Base-by-base conservation (phyloP, 1,140 invertebrate species). In the Megathymus violae region DNA sequence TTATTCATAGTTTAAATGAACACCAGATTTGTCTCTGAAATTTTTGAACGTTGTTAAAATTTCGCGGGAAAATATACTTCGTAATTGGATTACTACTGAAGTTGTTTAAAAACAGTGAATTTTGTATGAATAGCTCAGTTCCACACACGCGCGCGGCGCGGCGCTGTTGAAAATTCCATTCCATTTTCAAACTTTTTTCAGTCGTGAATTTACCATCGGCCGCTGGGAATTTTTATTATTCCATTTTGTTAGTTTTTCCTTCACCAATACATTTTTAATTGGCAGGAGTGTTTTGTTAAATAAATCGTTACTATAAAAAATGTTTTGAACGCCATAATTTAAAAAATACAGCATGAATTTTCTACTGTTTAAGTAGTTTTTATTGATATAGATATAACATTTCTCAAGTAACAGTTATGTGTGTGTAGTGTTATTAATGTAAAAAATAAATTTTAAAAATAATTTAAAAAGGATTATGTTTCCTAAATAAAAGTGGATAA, bases 141-240 rank as follows among this genome's bases (percentile, higher is more conserved):
- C 50, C 44, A 34, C 58, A 62, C 63, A 70, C 64, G 47, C 56
- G 64, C n/a, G n/a, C n/a, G n/a, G n/a, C n/a, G n/a, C n/a, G 64
- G 36, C 38, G 46, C 62, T 54, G 64, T 67, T 67, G 50, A 60
- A 64, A 71, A 64, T 71, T 64, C 63, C 34, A 66, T 54, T 54
- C 48, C 16, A 61, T 64, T 52, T 36, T 50, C 15, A 54, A 71
- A 71, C 64, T 68, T 71, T 71, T 71, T 68, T 40, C 51, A 62
- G 67, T 65, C 64, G 54, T 61, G 54, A 64, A 67, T 67, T 62
- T 65, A 62, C 59, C 68, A 58, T 61, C 38, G 58, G 46, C 31
- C 17, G 34, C 50, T 61, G 40, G 22, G 22, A 54, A 38, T 27
- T 41, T 52, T 25, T 52, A 16, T 11, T 22, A 38, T 19, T 38